Evolutionary conservation across 2,888 invertebrate genomes (phyloP), one percentile per base, ranked within the genome.

Genomic region (Buathra laborator): DNA sequence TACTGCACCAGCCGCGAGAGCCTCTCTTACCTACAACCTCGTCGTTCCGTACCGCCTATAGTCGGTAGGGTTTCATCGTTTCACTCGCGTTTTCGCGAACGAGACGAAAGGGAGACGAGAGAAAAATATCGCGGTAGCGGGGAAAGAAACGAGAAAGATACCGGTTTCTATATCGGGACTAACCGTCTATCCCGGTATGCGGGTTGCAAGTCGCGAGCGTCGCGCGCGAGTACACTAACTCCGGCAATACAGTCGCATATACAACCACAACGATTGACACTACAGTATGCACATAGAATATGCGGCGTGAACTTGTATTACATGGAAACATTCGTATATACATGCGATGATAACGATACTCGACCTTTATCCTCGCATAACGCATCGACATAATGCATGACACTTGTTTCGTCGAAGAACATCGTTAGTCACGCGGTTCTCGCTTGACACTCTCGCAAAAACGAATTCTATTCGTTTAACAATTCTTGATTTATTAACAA

Each of bases 141-240:
- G n/a, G 19, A 29, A n/a, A 12, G 32, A 4, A 5, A 43, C 68
- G 16, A 12, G 12, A 62, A 24, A 76, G 19, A 77, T 82, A 82
- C 46, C 66, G 71, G 77, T 77, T 77, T 56, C 37, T 56, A 67
- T 66, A 82, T 72, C 71, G 66, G 53, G 66, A 66, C 71, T 77
- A 71, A 66, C 64, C 44, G 68, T 81, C n/a, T 37, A 37, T 67
- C 51, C 19, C 9, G 75, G 76, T 71, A 71, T 77, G 81, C 66
- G 70, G 64, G 64, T 43, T 66, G 56, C 76, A 76, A 44, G 53
- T 82, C 71, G 46, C 46, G 43, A 46, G 71, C 37, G 37, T 77
- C 44, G 32, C 37, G 37, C 37, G 46, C n/a, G 64, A 71, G 44
- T 66, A 37, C 53, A 66, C 32, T 56, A 29, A 56, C 53, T 71